Base-by-base conservation (phyloP, 2,888 invertebrate species). In the Drosophila birchii region DNA sequence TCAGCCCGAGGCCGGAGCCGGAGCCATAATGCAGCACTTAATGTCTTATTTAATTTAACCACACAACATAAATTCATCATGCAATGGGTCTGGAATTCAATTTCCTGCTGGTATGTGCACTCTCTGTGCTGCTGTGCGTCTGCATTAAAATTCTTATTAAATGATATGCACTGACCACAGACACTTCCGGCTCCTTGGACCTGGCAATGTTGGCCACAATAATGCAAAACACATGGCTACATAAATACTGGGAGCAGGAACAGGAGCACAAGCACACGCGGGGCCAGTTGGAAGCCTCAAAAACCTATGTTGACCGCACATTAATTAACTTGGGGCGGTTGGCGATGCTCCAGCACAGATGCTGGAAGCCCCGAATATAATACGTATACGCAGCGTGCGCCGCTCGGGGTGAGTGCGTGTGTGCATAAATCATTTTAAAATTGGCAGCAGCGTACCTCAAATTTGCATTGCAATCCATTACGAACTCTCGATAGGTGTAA, bases 291-390 rank as follows among this genome's bases (percentile, higher is more conserved):
- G 58, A 56, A 70, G 60, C 76, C 74, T 41, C 80, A 83, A 84
- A 76, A 82, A 71, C 64, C 76, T 75, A 74, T 72, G 74, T 66
- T 62, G 63, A 67, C 78, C 83, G 68, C 80, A 82, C 73, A 88
- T 80, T 80, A 85, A 88, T 78, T 88, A 76, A 76, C 76, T 67
- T 67, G 54, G 32, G 73, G 68, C 29, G 41, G 8, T 29, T n/a
- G 39, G 20, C 36, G 41, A 75, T 39, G n/a, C 45, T 23, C 18
- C n/a, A n/a, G 44, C 20, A 3, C 32, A 16, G 43, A 23, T 39
- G 29, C 47, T 39, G 54, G 38, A n/a, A 39, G 47, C 45, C 41
- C 75, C 29, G 32, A 56, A 56, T 34, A 73, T 64, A 85, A 61
- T 74, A 59, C 63, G 66, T 72, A 78, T 84, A 79, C 75, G 73